Evolutionary conservation across 2,797 vertebrate genomes (phyloP).

Genomic region (Etheostoma nigrum): DNA sequence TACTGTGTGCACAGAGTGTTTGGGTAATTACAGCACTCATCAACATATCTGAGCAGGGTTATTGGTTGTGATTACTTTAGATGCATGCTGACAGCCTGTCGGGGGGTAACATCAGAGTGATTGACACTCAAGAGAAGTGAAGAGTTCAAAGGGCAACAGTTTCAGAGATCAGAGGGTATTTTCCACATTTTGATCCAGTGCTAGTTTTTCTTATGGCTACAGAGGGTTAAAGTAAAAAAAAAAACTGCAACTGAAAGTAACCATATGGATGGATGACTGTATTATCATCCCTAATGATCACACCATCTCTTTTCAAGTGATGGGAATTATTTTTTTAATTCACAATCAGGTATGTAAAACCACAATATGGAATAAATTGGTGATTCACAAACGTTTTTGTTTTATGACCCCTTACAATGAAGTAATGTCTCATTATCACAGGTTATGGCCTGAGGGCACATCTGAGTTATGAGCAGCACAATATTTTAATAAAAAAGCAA

Average conservation of each 20-base stretch:
- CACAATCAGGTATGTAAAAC: neutral
- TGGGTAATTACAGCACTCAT: neutral
- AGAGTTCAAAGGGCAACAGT: conserved; percentile 15
- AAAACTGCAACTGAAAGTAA: conserved; percentile 4
- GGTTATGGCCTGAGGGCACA: neutral
- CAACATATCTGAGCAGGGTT: neutral
- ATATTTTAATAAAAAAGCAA: neutral
- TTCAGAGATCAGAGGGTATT: conserved; percentile 13
- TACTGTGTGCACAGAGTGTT: neutral
- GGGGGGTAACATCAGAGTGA: conserved; percentile 5
- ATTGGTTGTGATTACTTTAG: conserved; percentile 14
- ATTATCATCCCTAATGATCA: neutral
- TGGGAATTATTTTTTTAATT: neutral
- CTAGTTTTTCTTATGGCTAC: conserved; percentile 4
- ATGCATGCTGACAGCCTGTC: conserved; percentile 13
- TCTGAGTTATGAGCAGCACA: neutral
- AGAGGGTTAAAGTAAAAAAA: conserved; percentile 4
- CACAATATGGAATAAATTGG: neutral
- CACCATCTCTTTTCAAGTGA: neutral
- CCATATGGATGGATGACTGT: too few relatives aligned
- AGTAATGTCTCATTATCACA: neutral
- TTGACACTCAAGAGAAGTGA: conserved; percentile 34
- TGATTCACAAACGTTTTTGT: neutral
- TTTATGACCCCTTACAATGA: neutral
- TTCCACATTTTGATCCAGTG: conserved; percentile 23